Base-by-base conservation (phyloP, 2,888 invertebrate species). In the Eurytoma californica region DNA sequence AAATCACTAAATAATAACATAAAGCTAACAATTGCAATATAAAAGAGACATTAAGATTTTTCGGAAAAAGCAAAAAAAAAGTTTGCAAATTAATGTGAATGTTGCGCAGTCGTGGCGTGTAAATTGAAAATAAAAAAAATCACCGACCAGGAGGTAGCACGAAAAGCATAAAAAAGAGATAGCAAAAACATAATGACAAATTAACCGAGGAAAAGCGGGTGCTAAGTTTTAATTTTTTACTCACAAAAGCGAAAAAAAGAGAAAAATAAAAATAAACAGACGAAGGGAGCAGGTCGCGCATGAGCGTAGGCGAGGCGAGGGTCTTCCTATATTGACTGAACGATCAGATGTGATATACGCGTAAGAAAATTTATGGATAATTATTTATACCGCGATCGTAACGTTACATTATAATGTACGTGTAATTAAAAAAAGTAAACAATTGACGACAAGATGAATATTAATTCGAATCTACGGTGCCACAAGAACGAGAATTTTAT, bases 301-400 rank as follows among this genome's bases (percentile, higher is more conserved):
- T 83, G 85, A 83, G 86, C 85, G 86, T 86, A 58, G 87, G 85
- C 83, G 86, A 87, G 85, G 88, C 87, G 88, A 88, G 89, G 89
- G 90, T 89, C 90, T 90, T 90, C 90, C 90, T 90, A 89, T 87
- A 89, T 87, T 89, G 90, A 90, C 90, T 90, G 90, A 90, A 90
- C 87, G 90, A 89, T 90, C 90, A 90, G 89, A 90, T 90, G 90
- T 90, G 90, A 90, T 90, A 90, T 90, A 90, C 86, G 88, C 87
- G 87, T 82, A 89, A 89, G 90, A 86, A 67, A 74, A 80, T 72
- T 80, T 80, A 74, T 75, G 60, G 81, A 86, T 84, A 86, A 84
- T 86, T 86, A 84, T 83, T 82, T 83, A 73, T 72, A 77, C 72
- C 81, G 77, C 82, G 87, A 88, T 87, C 86, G 87, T 88, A 39